Evolutionary conservation across 2,888 invertebrate species (phyloP), one percentile per base, ranked within the genome.

Genomic region (Thysanoteuthis rhombus): DNA sequence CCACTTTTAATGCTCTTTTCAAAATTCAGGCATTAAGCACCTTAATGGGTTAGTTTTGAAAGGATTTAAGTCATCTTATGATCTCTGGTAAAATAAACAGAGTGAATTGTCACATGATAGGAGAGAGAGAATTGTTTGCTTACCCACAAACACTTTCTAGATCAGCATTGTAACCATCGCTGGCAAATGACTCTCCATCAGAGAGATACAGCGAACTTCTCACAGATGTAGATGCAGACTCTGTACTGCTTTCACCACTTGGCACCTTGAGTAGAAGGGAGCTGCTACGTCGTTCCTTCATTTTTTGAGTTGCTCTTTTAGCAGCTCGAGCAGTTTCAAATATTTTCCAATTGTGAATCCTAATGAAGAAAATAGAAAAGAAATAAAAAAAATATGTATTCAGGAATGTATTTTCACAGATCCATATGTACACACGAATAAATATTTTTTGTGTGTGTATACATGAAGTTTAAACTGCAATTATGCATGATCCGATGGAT

Each of bases 291-390:
- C 45, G 40, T 36, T n/a, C 91, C 90, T 92, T 93, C 93, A 92
- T 92, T 92, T 45, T 92, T 92, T 92, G 92, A 36, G 92, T 38
- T 93, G 95, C 95, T 93, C 95, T 95, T 94, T 95, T 95, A 0
- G 95, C 96, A 45, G 96, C 96, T 93, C 95, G 95, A 4, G 99
- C 99, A 1, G 99, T 99, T 96, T 99, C 99, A 97, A 99, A 99
- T 94, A 99, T 98, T 97, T 98, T 98, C 97, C 98, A 98, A 97
- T 98, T 99, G 95, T 98, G 98, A 94, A 98, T 98, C 96, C 98
- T 98, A 97, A 0, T 97, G 97, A 93, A 93, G 94, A 94, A 95
- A 36, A 10, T 42, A 52, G 19, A 90, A 28, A 90, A 8, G 38
- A 38, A 92, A 90, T 92, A 75, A 38, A 45, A 58, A 42, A 89